Evolutionary conservation across 2,113 vertebrate species (phyloP), one percentile per base, ranked within the genome.

Genomic region (Scophthalmus maximus): DNA sequence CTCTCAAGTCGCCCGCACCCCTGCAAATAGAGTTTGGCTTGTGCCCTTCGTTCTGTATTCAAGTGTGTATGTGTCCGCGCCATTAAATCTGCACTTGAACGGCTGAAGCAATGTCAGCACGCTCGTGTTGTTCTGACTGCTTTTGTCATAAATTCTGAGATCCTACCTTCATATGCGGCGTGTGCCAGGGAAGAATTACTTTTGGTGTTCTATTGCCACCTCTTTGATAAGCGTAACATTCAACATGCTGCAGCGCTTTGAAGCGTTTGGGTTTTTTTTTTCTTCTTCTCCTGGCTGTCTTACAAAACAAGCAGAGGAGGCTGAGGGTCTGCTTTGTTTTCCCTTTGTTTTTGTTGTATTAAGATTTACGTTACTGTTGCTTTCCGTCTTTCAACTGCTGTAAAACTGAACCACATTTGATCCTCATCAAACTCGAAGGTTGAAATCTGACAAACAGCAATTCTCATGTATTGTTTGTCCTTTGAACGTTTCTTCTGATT

Each of bases 21-120:
- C 75, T 60, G 71, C 66, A 88, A 84, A 90, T 79, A 59, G 68
- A 87, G 72, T 79, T 84, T 83, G 80, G 81, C 73, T 89, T 73
- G 68, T 78, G 62, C 87, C 52, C 66, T 58, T 78, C 51, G 29
- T 79, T 88, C 52, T 36, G 79, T 72, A 90, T 91, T 89, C 89
- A 72, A 79, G 74, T 84, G 81, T 60, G 83, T 49, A 18, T 68
- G 47, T 58, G 72, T 62, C 73, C 55, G 32, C 52, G 17, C 59
- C 73, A 85, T 77, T 86, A 85, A 87, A 88, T 76, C 66, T 69
- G 73, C 69, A 79, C 78, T 82, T 60, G 73, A 80, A 86, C 64
- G 56, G 61, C 64, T 71, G 52, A 76, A 68, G 62, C 66, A 81
- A 87, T 79, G 49, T 60, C 58, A 56, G 71, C 66, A 51, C 6